Percentiles rank a stretch among this genome's conserved stretches.
Conservation (phyloP, 2,797 vertebrate genomes). For the Lepilemur ruficaudatus region DNA sequence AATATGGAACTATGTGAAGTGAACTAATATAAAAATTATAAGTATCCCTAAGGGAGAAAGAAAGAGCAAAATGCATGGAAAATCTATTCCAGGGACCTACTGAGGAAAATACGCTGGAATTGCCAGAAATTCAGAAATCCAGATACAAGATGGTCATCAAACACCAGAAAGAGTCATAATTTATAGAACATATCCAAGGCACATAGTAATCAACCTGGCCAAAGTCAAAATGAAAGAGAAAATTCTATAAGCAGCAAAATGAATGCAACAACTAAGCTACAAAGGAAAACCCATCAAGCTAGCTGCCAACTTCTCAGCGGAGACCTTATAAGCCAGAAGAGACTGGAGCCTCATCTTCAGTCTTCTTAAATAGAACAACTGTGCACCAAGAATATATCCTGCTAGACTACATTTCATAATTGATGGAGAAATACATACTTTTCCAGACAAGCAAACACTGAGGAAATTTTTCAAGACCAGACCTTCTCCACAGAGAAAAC, state of each 20-base stretch:
- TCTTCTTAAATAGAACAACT: not conserved
- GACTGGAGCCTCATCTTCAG: not conserved
- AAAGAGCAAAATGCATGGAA: not conserved
- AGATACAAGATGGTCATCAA: not conserved
- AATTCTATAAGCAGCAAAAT: not conserved
- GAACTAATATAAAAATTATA: not conserved
- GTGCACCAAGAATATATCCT: not conserved
- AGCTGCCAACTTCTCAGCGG: not conserved
- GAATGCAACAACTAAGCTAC: not conserved
- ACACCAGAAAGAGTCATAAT: not conserved
- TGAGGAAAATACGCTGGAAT: not conserved
- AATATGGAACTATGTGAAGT: not conserved
- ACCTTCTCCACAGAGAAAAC: not conserved
- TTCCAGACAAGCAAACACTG: not conserved
- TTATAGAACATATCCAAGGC: not conserved
- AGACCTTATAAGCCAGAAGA: not conserved
- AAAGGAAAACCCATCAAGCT: not conserved
- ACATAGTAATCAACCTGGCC: not conserved
- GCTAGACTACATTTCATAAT: not conserved
- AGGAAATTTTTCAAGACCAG: not conserved
- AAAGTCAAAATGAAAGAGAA: not conserved
- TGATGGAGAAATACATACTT: not conserved
- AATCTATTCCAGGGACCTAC: not conserved
- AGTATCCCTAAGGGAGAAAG: not conserved
- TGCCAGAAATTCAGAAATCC: not conserved